Conservation (phyloP, 2,888 invertebrate genomes). For the Eupelmus urozonus region DNA sequence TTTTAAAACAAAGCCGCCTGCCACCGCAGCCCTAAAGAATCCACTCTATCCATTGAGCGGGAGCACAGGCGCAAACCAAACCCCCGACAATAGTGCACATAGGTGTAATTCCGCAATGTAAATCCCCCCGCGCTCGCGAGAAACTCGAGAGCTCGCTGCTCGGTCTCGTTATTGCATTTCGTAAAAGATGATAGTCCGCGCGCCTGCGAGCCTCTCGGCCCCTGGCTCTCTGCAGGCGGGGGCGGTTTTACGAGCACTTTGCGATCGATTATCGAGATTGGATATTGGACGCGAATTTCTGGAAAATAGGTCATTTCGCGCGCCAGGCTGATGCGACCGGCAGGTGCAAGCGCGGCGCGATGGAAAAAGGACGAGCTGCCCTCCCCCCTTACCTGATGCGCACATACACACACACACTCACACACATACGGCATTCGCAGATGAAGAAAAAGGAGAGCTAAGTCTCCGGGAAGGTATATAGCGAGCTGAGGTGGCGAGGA, state of each 20-base stretch:
- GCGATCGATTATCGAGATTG: constrained; percentile 59
- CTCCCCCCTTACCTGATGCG: neutral
- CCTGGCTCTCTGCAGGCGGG: neutral
- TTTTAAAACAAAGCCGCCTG: no score
- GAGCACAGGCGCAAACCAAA: no score
- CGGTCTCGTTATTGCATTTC: constrained; percentile 54
- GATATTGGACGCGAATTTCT: constrained; percentile 57
- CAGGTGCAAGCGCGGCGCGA: constrained; percentile 27
- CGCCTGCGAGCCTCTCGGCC: neutral
- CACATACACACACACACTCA: neutral
- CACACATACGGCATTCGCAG: neutral
- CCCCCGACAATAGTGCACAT: neutral
- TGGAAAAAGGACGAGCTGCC: constrained; percentile 4
- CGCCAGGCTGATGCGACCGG: constrained; percentile 5
- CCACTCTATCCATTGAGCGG: no score
- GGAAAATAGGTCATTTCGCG: constrained; percentile 59
- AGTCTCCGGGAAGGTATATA: no score
- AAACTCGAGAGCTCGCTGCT: neutral
- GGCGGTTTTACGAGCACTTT: constrained; percentile 49
- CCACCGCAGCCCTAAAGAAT: no score
- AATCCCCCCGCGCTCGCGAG: no score
- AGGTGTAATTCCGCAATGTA: constrained; percentile 49
- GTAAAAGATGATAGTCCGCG: constrained; percentile 41
- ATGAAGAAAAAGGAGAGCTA: neutral
- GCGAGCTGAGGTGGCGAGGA: constrained; percentile 16